These are phyloP conservation scores for Lamellibrachia columna DNA, from an alignment of 2,888 invertebrate genomes.

Conservation along the genomic window DNA sequence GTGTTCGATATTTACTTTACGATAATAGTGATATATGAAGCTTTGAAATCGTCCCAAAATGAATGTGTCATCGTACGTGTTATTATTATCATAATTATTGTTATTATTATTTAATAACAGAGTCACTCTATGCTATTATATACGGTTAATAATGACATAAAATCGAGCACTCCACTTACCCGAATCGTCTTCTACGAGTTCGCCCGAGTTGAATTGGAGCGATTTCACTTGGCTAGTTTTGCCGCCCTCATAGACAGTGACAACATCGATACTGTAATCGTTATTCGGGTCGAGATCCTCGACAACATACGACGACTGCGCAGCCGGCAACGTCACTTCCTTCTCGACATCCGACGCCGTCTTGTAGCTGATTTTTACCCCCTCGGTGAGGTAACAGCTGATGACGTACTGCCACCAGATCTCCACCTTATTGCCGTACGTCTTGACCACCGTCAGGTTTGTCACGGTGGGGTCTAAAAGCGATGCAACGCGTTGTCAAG, in stretches of 20 bases:
- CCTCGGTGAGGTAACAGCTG: neutral
- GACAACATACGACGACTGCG: neutral
- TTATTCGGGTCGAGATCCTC: conserved; percentile 3
- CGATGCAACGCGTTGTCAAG: neutral
- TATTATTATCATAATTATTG: no score
- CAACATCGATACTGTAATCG: neutral
- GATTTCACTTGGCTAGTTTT: neutral
- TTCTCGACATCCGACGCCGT: neutral
- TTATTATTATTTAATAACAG: no score
- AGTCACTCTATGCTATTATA: no score
- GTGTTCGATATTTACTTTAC: no score
- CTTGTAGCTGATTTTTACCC: neutral
- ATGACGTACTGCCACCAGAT: neutral
- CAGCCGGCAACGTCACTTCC: neutral
- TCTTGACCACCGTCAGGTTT: neutral
- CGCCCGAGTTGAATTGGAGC: neutral
- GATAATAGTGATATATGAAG: no score
- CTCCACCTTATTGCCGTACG: neutral
- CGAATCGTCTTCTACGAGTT: neutral
- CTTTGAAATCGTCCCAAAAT: no score
- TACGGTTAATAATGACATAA: no score
- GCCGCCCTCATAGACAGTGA: neutral
- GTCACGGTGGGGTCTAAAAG: neutral
- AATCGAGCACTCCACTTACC: neutral
- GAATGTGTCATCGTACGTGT: no score